Evolutionary conservation across 2,888 invertebrate species (phyloP), one percentile per base, ranked within the genome.

Genomic region (Caradrina kadenii): DNA sequence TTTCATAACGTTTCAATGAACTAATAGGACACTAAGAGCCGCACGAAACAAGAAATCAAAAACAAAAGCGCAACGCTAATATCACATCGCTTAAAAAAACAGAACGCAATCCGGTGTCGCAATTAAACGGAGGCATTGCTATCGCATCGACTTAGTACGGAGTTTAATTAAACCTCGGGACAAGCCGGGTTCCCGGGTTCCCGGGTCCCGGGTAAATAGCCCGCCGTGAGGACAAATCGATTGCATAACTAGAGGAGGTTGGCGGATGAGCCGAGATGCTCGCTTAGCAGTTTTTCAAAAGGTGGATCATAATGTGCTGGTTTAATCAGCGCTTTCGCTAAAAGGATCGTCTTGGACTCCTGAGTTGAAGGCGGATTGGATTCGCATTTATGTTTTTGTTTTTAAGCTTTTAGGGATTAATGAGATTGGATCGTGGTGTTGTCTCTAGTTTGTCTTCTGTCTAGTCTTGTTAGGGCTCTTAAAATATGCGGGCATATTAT

Each of bases 91-190:
- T 76, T 68, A 69, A 77, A 79, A 80, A 76, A 70, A 71, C 70
- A 65, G 53, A 70, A 48, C 63, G 61, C 77, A 75, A 82, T 81
- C 74, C 76, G 74, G 68, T 80, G 67, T 78, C 63, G 78, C 78
- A 83, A 83, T 83, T 83, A 80, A 82, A 83, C 78, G 79, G 66
- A 76, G 78, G 77, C 73, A 74, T 56, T 76, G 79, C 74, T 76
- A 76, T 83, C 81, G 54, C 61, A 65, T 77, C 79, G 79, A 83
- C 85, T 83, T 84, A 86, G 75, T 82, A 69, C 79, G 64, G 79
- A 74, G 69, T 86, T 86, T 85, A 86, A 86, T 86, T 86, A 86
- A 86, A 85, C 58, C 75, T 7, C 73, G 73, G 73, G 75, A 69
- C 73, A 62, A 59, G 76, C 65, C 73, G 67, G 65, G 70, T 63